These are phyloP conservation scores for Chunga burmeisteri DNA, from an alignment of 2,113 vertebrate species.

Conservation along the genomic window DNA sequence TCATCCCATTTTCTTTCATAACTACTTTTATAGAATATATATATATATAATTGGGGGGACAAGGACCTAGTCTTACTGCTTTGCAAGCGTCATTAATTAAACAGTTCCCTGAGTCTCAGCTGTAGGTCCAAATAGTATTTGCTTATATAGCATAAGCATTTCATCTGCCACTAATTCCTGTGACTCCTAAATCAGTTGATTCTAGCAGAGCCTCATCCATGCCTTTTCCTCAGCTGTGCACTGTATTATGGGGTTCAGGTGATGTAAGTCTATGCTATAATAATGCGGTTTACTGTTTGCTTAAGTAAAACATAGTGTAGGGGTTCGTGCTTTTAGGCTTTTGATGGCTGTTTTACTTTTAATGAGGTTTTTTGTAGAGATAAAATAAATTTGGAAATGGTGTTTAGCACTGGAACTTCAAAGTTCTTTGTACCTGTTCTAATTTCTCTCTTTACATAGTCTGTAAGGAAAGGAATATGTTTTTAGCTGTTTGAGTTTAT, in stretches of 20 bases:
- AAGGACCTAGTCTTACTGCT: neutral
- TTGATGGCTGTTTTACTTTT: neutral
- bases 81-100: neutral
- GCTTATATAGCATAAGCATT: neutral
- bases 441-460: neutral
- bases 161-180: neutral
- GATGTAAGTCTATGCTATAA: neutral
- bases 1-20: neutral
- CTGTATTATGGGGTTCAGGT: neutral
- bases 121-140: constrained; percentile 3
- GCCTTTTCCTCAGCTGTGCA: neutral
- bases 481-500: neutral
- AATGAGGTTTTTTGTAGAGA: neutral
- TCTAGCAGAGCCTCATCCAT: neutral
- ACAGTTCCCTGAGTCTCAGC: neutral
- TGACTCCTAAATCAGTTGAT: neutral
- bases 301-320: neutral
- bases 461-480: neutral
- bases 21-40: neutral
- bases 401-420: neutral
- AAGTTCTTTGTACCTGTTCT: neutral
- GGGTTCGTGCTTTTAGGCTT: neutral
- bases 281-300: neutral
- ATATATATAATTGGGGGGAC: neutral
- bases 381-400: neutral